Evolutionary conservation across 2,888 invertebrate genomes (phyloP).

Genomic region (Caradrina kadenii): DNA sequence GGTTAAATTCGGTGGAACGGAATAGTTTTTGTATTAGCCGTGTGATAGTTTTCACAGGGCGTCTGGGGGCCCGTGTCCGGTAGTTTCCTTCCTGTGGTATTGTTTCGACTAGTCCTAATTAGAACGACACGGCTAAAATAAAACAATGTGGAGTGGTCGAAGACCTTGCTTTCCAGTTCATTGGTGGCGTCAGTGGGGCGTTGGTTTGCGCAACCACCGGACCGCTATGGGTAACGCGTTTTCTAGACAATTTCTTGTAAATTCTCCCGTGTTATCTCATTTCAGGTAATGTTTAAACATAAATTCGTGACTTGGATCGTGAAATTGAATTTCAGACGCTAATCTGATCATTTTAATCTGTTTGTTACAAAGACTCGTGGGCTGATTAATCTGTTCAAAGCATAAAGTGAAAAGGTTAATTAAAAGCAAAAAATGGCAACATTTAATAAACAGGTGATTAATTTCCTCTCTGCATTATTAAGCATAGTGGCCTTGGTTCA

Average conservation of each 20-base stretch:
- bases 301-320: constrained; percentile 1
- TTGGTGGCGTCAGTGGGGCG: constrained; percentile 85
- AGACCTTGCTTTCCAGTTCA: constrained; percentile 90
- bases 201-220: constrained; percentile 81
- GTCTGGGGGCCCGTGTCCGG: constrained; percentile 78
- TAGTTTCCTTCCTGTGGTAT: constrained; percentile 89
- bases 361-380: constrained; percentile 32
- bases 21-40: constrained; percentile 74
- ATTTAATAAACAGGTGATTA: constrained; percentile 78
- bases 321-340: constrained; percentile 13
- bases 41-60: constrained; percentile 85
- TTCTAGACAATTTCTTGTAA: constrained; percentile 74
- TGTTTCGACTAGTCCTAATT: constrained; percentile 88
- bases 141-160: constrained; percentile 84
- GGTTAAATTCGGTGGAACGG: constrained; percentile 87
- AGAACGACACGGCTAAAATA: constrained; percentile 84
- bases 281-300: constrained; percentile 37
- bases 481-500: constrained; percentile 82
- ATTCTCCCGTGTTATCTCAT: constrained; percentile 63
- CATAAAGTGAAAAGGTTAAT: constrained; percentile 65
- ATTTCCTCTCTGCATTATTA: constrained; percentile 80
- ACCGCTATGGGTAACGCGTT: constrained; percentile 82
- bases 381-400: constrained; percentile 55
- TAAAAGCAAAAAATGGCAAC: constrained; percentile 71
- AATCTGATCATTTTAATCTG: constrained; percentile 39